Conservation (phyloP, 2,888 invertebrate species). For the Ptilodon capucinus region DNA sequence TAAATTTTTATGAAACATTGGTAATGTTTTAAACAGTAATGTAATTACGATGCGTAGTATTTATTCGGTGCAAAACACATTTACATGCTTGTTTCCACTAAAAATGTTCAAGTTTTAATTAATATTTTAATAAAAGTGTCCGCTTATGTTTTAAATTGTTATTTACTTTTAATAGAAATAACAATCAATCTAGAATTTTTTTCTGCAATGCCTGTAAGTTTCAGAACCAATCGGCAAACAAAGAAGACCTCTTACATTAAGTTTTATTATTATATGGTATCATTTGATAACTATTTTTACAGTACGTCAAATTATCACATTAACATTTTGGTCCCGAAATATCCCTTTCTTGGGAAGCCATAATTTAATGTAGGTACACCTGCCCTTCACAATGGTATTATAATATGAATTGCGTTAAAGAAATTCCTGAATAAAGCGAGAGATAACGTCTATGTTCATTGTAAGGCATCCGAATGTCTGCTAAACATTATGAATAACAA, state of each 20-base stretch:
- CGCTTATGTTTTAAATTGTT: too few species aligned
- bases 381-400: constrained; percentile 3
- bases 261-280: background rate
- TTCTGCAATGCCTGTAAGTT: too few species aligned
- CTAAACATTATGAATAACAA: too few species aligned
- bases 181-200: too few species aligned
- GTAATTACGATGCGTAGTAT: too few species aligned
- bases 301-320: constrained; percentile 1
- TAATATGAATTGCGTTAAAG: constrained; percentile 27
- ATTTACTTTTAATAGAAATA: too few species aligned
- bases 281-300: constrained; percentile 17
- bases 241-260: background rate
- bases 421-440: constrained; percentile 6
- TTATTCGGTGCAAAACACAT: too few species aligned
- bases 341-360: constrained; percentile 1
- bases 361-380: constrained; percentile 5
- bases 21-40: too few species aligned
- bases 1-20: too few species aligned
- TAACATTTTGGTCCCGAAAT: constrained; percentile 10
- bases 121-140: too few species aligned
- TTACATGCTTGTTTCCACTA: too few species aligned
- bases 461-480: background rate
- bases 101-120: too few species aligned
- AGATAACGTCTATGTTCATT: background rate
- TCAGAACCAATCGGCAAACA: background rate